These are phyloP conservation scores for Drosophila biarmipes DNA, from an alignment of 1,140 invertebrate species.

Conservation along the genomic window DNA sequence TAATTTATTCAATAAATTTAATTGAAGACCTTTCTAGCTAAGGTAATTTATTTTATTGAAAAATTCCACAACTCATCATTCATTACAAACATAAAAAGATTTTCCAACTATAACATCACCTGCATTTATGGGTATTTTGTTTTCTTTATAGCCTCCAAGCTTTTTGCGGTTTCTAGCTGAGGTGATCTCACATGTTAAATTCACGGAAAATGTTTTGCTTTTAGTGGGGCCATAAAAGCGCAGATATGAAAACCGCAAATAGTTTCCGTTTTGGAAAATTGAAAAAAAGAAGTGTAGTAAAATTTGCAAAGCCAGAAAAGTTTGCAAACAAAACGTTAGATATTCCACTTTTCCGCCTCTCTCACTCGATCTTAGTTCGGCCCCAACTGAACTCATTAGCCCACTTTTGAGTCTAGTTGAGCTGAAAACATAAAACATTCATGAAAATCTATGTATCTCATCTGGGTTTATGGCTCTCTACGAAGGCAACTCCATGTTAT, in stretches of 20 bases:
- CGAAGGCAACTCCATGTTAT: conserved; percentile 26
- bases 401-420: conserved; percentile 53
- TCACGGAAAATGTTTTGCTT: conserved; percentile 26
- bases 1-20: too few relatives aligned
- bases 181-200: conserved; percentile 42
- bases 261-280: conserved; percentile 52
- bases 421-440: conserved; percentile 38
- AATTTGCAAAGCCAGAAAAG: conserved; percentile 31
- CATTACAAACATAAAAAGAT: background rate
- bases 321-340: conserved; percentile 28
- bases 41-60: too few relatives aligned
- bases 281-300: conserved; percentile 32
- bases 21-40: too few relatives aligned
- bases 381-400: conserved; percentile 73
- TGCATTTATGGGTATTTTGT: conserved; percentile 25
- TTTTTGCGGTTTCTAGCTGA: conserved; percentile 26
- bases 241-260: conserved; percentile 46
- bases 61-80: background rate
- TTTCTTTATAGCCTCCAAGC: conserved; percentile 5
- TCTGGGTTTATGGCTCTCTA: conserved; percentile 57
- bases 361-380: conserved; percentile 5
- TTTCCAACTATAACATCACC: background rate
- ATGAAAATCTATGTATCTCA: conserved; percentile 62
- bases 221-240: conserved; percentile 6
- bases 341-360: conserved; percentile 24